Evolutionary conservation across 2,888 invertebrate species (phyloP).

Genomic region (Vesta saturnalis): DNA sequence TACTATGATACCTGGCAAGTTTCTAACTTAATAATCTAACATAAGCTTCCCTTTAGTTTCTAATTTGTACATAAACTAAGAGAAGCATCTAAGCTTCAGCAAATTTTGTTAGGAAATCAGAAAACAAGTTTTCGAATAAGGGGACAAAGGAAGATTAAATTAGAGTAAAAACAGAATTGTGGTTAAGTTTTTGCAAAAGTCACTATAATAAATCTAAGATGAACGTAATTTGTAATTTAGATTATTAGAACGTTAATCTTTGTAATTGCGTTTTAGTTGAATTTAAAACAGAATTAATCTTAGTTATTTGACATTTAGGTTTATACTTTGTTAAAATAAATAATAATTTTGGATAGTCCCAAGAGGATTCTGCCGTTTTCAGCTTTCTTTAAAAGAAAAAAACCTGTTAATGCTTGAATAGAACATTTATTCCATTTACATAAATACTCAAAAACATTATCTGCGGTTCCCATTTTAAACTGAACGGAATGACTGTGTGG

Average conservation of each 20-base stretch:
- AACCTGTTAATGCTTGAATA: no score
- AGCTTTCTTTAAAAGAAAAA: no score
- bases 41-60: constrained; percentile 50
- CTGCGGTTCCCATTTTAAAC: no score
- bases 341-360: no score
- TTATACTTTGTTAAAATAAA: no score
- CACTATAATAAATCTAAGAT: constrained; percentile 45
- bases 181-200: background rate
- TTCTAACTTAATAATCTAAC: constrained; percentile 51
- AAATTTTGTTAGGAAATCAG: constrained; percentile 9
- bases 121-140: background rate
- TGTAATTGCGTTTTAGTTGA: constrained; percentile 54
- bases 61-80: constrained; percentile 48
- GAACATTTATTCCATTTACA: no score
- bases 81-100: constrained; percentile 20
- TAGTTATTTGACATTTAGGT: constrained; percentile 55
- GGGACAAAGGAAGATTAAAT: constrained; percentile 12
- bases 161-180: constrained; percentile 8
- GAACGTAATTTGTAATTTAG: constrained; percentile 30
- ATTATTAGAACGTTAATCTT: constrained; percentile 53
- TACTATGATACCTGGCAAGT: constrained; percentile 46
- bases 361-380: no score
- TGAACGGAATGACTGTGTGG: no score
- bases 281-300: constrained; percentile 54
- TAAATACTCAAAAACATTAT: no score